Evolutionary conservation across 2,797 vertebrate species (phyloP).

Genomic region (Toxotes lorentzi): DNA sequence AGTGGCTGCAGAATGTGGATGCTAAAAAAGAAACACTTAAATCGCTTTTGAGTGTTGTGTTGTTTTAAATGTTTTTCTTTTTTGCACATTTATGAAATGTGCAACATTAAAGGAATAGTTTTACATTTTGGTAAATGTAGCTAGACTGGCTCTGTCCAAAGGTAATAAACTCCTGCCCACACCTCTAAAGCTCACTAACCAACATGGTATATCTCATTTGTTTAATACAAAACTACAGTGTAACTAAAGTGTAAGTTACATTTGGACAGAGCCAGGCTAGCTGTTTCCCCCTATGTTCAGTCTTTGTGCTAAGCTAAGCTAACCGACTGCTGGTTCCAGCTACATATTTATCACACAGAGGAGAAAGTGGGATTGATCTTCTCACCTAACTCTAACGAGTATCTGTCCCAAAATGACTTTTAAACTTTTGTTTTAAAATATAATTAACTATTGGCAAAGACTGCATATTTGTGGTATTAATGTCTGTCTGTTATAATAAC

Average conservation of each 20-base stretch:
- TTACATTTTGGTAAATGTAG: neutral
- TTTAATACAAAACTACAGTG: too few relatives aligned
- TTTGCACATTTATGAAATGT: neutral
- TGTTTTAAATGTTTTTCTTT: neutral
- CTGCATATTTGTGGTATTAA: neutral
- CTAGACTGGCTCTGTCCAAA: neutral
- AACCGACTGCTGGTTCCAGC: neutral
- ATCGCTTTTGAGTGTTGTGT: neutral
- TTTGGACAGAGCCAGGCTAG: too few relatives aligned
- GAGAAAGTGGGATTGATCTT: neutral
- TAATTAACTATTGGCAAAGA: neutral
- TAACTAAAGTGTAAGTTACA: too few relatives aligned
- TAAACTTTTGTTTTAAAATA: too few relatives aligned
- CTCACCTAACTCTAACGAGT: neutral
- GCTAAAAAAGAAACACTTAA: conserved; percentile 18
- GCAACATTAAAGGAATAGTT: neutral
- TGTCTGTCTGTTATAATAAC: neutral
- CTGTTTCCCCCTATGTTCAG: neutral
- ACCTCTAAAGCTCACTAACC: neutral
- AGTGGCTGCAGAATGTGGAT: conserved; percentile 13
- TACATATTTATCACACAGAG: neutral
- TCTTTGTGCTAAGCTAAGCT: conserved; percentile 3
- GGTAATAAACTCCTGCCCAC: neutral
- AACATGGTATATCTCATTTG: neutral
- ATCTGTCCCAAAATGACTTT: neutral